phyloP scores from a whole-genome alignment of 2,113 vertebrate genomes.

The Takifugu flavidus region DNA sequence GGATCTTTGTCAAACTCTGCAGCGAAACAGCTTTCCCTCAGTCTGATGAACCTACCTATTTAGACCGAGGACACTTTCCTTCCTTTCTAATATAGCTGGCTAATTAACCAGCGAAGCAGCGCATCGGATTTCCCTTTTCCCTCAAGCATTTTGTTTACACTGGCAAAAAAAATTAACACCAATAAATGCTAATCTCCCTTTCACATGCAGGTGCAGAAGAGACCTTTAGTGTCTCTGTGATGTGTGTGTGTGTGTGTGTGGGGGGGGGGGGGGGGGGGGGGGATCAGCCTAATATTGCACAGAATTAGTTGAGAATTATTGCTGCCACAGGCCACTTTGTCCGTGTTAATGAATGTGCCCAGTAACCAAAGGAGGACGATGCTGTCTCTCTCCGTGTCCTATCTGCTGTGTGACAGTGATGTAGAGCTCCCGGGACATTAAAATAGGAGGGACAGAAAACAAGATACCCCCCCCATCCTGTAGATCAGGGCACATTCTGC shows the following conservation, averaged over 20 bases:
- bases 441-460: slow-evolving; percentile 36
- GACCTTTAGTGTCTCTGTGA: slow-evolving; percentile 7
- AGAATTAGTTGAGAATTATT: slow-evolving; percentile 32
- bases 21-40: slow-evolving; percentile 46
- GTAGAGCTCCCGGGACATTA: slow-evolving; percentile 39
- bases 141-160: slow-evolving; percentile 46
- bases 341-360: slow-evolving; percentile 43
- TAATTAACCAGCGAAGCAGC: slow-evolving; percentile 42
- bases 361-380: slow-evolving; percentile 27
- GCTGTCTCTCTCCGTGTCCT: slow-evolving; percentile 28
- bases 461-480: slow-evolving; percentile 8
- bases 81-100: slow-evolving; percentile 18
- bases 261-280: slow-evolving; percentile 3
- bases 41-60: slow-evolving; percentile 30
- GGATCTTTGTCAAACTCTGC: slow-evolving; percentile 33
- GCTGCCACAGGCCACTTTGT: slow-evolving; percentile 32
- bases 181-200: slow-evolving; percentile 34
- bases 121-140: slow-evolving; percentile 37
- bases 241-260: not conserved
- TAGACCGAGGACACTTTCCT: slow-evolving; percentile 22
- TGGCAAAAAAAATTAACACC: slow-evolving; percentile 37
- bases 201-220: not conserved
- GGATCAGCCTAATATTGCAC: slow-evolving; percentile 16
- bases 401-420: slow-evolving; percentile 53
- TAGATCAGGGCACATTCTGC: slow-evolving; percentile 27